phyloP scores from a whole-genome alignment of 2,113 vertebrate species.

The Donacobius atricapilla region DNA sequence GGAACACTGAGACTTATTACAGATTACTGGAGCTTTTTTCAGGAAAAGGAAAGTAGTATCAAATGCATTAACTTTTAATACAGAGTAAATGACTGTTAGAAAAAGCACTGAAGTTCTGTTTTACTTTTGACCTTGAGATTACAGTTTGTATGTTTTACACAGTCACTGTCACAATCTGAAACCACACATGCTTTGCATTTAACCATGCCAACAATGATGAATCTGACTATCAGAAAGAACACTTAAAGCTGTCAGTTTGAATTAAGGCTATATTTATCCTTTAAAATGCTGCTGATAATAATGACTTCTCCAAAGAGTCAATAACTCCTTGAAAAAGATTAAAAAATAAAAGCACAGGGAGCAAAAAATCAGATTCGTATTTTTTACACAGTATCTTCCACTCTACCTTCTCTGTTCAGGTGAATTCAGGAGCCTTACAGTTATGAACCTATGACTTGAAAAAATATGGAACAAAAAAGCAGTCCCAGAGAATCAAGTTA shows the following conservation, averaged over 20 bases:
- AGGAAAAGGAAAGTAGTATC: neutral
- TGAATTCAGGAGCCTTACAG: neutral
- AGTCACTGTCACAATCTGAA: neutral
- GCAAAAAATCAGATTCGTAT: neutral
- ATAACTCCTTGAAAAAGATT: neutral
- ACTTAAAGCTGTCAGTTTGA: constrained; percentile 45
- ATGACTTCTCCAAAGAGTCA: constrained; percentile 27
- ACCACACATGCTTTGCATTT: constrained; percentile 20
- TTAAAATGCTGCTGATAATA: constrained; percentile 38
- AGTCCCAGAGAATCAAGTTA: neutral
- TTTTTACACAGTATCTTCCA: neutral
- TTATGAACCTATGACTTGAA: neutral
- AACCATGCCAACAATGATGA: constrained; percentile 26
- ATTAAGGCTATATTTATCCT: constrained; percentile 32
- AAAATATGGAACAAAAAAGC: neutral
- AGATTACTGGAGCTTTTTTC: neutral
- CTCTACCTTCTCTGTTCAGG: neutral
- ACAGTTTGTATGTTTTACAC: neutral
- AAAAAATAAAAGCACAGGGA: neutral
- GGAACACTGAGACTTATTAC: neutral
- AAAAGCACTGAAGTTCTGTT: neutral
- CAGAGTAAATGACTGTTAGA: neutral
- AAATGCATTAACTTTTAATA: neutral
- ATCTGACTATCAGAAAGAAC: constrained; percentile 27
- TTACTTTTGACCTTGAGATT: constrained; percentile 30